A percentile compares a stretch with the other conserved stretches of the same genome.
Evolutionary conservation across 2,888 invertebrate species (phyloP).

Genomic region (Rhingia campestris): DNA sequence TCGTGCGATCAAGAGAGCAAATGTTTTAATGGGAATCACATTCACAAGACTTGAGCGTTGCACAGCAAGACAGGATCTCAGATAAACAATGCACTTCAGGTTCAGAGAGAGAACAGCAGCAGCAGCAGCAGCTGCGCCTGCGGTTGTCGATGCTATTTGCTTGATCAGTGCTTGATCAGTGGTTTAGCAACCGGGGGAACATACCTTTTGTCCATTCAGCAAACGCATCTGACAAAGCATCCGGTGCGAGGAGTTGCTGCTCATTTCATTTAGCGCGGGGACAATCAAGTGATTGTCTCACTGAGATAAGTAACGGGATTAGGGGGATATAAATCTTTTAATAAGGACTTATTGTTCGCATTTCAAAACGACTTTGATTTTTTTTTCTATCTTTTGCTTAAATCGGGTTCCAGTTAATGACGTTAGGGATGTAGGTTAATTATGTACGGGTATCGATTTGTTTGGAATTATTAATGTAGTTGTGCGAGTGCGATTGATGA

Average conservation of each 20-base stretch:
- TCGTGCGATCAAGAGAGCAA: constrained; percentile 31
- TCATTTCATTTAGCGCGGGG: constrained; percentile 36
- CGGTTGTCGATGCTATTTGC: too few species aligned
- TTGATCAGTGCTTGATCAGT: constrained; percentile 31
- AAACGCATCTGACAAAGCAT: constrained; percentile 42
- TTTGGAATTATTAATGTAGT: too few species aligned
- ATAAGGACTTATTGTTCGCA: constrained; percentile 1
- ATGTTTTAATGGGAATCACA: constrained; percentile 37
- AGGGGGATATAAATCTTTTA: constrained; percentile 5
- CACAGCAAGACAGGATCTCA: constrained; percentile 26
- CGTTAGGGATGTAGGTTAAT: too few species aligned
- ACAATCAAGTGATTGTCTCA: constrained; percentile 23
- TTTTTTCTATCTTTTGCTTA: too few species aligned
- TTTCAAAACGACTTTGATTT: too few species aligned
- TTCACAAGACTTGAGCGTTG: neutral
- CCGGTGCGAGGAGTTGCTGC: constrained; percentile 50
- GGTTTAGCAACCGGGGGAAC: constrained; percentile 39
- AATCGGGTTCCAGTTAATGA: too few species aligned
- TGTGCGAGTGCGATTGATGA: too few species aligned
- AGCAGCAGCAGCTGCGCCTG: constrained; percentile 44
- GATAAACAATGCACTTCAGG: constrained; percentile 53
- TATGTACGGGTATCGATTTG: too few species aligned
- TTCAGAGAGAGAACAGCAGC: constrained; percentile 56
- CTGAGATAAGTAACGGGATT: constrained; percentile 5
- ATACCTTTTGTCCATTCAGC: constrained; percentile 34